Percentiles rank a stretch among this genome's conserved stretches.
phyloP scores from a whole-genome alignment of 2,888 invertebrate species.

The Ceramica pisi region DNA sequence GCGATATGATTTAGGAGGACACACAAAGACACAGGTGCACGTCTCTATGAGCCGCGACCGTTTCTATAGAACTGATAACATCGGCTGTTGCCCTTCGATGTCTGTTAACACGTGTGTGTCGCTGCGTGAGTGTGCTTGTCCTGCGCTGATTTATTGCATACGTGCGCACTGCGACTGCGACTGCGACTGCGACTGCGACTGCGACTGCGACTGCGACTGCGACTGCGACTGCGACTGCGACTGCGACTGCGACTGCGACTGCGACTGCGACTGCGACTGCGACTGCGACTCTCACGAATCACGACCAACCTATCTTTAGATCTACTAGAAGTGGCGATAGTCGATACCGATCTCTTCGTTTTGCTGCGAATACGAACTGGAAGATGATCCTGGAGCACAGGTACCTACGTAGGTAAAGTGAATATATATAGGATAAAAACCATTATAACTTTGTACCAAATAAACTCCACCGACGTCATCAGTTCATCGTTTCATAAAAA shows the following conservation, averaged over 20 bases:
- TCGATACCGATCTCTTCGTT: constrained; percentile 27
- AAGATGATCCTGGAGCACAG: too few species aligned
- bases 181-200: background rate
- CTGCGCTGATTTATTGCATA: constrained; percentile 54
- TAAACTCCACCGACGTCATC: too few species aligned
- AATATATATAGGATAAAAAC: too few species aligned
- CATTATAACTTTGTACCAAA: too few species aligned
- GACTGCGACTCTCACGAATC: background rate
- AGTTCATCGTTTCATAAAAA: too few species aligned
- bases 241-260: background rate
- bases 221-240: background rate
- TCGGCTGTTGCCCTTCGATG: constrained; percentile 47
- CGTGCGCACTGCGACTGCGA: constrained; percentile 16
- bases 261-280: too few species aligned
- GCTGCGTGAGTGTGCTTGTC: background rate
- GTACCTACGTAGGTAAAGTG: too few species aligned
- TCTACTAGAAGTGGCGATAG: constrained; percentile 35
- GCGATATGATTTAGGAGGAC: constrained; percentile 71
- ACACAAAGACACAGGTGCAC: constrained; percentile 68
- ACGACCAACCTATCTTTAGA: constrained; percentile 25
- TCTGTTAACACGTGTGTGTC: constrained; percentile 13
- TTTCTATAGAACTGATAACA: constrained; percentile 68
- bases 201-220: background rate
- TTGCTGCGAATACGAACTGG: too few species aligned
- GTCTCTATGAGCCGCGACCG: constrained; percentile 50